phyloP scores from a whole-genome alignment of 2,888 invertebrate species.

The Lasioglossum lativentre region DNA sequence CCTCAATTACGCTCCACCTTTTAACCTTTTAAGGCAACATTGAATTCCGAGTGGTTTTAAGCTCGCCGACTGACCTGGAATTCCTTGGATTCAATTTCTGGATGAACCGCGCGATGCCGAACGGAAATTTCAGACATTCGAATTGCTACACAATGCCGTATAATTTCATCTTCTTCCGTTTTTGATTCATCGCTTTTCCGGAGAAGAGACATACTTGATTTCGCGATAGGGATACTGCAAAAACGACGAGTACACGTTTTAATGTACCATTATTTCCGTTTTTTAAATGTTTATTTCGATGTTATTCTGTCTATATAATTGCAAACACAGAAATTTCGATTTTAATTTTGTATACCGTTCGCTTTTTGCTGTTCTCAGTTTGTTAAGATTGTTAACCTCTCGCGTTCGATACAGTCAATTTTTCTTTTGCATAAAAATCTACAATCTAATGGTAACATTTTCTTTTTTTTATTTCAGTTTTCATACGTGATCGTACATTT shows the following conservation, averaged over 20 bases:
- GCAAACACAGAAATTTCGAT: too few relatives aligned
- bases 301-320: too few relatives aligned
- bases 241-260: background rate
- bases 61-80: background rate
- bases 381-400: too few relatives aligned
- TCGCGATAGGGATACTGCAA: background rate
- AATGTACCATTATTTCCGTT: too few relatives aligned
- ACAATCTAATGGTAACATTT: background rate
- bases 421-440: too few relatives aligned
- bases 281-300: too few relatives aligned
- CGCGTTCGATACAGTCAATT: too few relatives aligned
- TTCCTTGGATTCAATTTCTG: slow-evolving; percentile 6
- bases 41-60: background rate
- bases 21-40: background rate
- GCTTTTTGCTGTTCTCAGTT: too few relatives aligned
- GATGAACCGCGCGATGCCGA: background rate
- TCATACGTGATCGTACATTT: background rate
- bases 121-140: background rate
- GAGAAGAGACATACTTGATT: background rate
- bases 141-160: background rate
- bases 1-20: slow-evolving; percentile 6
- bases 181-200: background rate
- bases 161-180: background rate
- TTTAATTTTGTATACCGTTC: too few relatives aligned
- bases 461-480: background rate